Conservation (phyloP, 1,140 invertebrate genomes). For the Polyergus mexicanus region DNA sequence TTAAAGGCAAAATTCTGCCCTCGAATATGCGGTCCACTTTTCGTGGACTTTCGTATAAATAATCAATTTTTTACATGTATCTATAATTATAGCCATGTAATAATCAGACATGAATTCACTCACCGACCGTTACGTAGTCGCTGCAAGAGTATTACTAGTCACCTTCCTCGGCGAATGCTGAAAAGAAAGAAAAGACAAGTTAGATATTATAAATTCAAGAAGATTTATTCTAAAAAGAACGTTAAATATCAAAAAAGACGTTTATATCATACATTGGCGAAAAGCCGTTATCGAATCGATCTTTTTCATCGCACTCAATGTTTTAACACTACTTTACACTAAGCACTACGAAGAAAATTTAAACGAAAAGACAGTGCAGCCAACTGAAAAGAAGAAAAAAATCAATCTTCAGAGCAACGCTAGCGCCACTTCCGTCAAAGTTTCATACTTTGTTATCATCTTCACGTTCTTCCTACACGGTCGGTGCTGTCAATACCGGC, state of each 20-base stretch:
- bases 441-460: background rate
- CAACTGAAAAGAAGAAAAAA: background rate
- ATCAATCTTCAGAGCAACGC: background rate
- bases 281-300: background rate
- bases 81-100: background rate
- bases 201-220: background rate
- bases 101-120: constrained; percentile 17
- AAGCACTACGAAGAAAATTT: background rate
- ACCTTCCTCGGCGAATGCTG: background rate
- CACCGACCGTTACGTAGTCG: background rate
- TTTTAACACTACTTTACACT: too few species aligned
- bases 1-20: too few species aligned
- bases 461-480: background rate
- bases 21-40: too few species aligned
- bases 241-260: background rate
- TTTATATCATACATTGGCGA: too few species aligned
- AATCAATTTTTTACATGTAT: background rate
- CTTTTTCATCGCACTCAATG: background rate
- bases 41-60: background rate
- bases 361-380: background rate
- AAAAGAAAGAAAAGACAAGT: background rate
- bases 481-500: background rate
- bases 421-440: background rate
- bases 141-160: too few species aligned
- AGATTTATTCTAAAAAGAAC: background rate